phyloP scores from a whole-genome alignment of 1,140 invertebrate genomes.

The Paralvinella palmiformis region DNA sequence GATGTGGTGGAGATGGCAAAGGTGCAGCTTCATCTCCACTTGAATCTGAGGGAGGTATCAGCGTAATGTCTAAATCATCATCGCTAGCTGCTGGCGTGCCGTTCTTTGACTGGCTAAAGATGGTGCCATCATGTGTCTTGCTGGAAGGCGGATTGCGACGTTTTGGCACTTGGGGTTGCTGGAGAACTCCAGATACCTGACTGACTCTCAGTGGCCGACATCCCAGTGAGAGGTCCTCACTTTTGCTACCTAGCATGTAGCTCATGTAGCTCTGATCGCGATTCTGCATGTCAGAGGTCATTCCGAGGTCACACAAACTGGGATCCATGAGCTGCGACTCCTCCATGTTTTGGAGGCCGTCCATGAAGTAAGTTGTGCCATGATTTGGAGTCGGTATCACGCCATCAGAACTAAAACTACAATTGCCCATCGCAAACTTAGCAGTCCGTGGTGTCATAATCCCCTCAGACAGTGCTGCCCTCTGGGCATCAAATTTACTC shows the following conservation, averaged over 20 bases:
- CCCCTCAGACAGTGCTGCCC: neutral
- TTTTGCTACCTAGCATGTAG: neutral
- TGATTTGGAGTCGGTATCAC: constrained; percentile 22
- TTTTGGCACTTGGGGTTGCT: too few species aligned
- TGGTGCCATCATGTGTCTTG: too few species aligned
- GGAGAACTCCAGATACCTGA: neutral
- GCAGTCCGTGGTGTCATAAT: neutral
- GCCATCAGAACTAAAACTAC: constrained; percentile 27
- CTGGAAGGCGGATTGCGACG: too few species aligned
- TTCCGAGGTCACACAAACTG: neutral
- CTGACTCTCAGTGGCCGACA: neutral
- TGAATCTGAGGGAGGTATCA: too few species aligned
- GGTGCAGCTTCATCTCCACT: too few species aligned
- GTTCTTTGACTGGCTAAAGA: too few species aligned
- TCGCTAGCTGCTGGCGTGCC: too few species aligned
- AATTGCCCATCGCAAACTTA: constrained; percentile 9
- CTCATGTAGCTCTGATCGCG: neutral
- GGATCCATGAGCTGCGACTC: neutral
- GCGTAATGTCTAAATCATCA: too few species aligned
- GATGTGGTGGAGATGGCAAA: too few species aligned
- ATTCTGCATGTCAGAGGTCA: neutral
- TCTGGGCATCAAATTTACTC: too few species aligned
- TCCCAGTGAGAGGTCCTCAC: neutral
- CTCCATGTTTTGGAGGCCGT: neutral
- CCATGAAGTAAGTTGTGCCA: constrained; percentile 14